phyloP scores from a whole-genome alignment of 2,888 invertebrate genomes.

The Campoplex capitator region DNA sequence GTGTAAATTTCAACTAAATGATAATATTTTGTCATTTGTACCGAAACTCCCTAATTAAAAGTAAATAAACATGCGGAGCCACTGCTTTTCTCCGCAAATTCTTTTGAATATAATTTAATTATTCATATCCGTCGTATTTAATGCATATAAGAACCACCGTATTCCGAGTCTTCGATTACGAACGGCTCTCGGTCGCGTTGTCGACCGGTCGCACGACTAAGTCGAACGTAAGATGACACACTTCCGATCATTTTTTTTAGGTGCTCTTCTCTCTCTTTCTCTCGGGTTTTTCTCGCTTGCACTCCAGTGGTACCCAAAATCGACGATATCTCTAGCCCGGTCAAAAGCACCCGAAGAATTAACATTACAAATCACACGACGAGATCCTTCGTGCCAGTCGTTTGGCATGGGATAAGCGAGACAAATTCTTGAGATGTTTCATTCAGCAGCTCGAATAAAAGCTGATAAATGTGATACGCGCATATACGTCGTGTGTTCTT shows the following conservation, averaged over 20 bases:
- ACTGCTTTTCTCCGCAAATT: not conserved
- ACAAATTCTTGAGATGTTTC: constrained; percentile 24
- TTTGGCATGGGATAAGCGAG: constrained; percentile 6
- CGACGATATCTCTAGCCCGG: constrained; percentile 16
- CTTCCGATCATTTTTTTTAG: constrained; percentile 68
- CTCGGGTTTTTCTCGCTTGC: constrained; percentile 18
- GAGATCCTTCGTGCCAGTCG: constrained; percentile 40
- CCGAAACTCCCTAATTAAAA: not conserved
- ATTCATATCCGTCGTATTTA: not conserved
- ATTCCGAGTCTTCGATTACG: constrained; percentile 70
- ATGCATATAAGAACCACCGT: constrained; percentile 32
- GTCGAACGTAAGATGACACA: constrained; percentile 77
- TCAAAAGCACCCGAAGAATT: constrained; percentile 74
- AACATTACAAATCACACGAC: constrained; percentile 73
- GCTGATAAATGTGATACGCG: not conserved
- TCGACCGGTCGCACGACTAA: constrained; percentile 64
- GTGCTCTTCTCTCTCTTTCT: constrained; percentile 24
- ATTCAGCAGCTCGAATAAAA: constrained; percentile 31
- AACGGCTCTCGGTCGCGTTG: constrained; percentile 59
- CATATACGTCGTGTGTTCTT: no score
- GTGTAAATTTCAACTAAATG: no score
- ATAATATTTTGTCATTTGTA: no score
- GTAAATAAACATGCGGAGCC: constrained; percentile 10
- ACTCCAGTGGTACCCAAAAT: constrained; percentile 1
- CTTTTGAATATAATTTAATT: no score